A percentile compares a stretch with the other conserved stretches of the same genome.
Evolutionary conservation across 53 echinoderm and acorn worm genomes (phyloP).

Genomic region (Crossaster papposus): DNA sequence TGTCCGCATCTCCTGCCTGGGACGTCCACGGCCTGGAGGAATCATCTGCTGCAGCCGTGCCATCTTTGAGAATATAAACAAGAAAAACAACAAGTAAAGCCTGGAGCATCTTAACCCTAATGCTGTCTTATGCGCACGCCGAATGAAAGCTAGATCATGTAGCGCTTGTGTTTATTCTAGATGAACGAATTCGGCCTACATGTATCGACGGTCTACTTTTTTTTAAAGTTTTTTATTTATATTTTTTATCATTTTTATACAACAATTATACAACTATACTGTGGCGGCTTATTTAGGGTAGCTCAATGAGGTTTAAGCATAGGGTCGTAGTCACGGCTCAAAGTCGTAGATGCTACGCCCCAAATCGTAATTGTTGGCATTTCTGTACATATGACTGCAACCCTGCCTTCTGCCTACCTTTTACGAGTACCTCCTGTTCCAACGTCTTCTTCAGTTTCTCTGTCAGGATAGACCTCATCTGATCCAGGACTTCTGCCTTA

Average conservation of each 20-base stretch:
- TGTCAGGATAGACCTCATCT: slow-evolving; percentile 24
- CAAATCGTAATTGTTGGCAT: background rate
- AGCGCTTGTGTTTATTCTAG: too few relatives aligned
- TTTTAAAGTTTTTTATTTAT: too few relatives aligned
- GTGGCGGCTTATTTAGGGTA: too few relatives aligned
- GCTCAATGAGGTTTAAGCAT: too few relatives aligned
- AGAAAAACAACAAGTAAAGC: background rate
- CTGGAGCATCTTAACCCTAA: too few relatives aligned
- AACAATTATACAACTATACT: too few relatives aligned
- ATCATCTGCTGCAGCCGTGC: background rate
- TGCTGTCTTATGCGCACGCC: too few relatives aligned
- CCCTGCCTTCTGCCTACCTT: background rate
- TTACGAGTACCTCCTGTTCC: background rate
- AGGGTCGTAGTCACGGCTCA: too few relatives aligned
- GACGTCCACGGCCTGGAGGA: slow-evolving; percentile 12
- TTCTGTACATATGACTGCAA: background rate
- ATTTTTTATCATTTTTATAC: too few relatives aligned
- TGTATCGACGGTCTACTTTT: too few relatives aligned
- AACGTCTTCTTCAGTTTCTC: slow-evolving; percentile 25
- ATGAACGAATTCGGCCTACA: too few relatives aligned
- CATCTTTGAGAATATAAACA: background rate
- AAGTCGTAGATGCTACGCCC: background rate
- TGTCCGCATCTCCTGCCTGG: background rate
- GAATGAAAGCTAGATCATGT: too few relatives aligned
- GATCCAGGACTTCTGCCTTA: slow-evolving; percentile 4